phyloP scores from a whole-genome alignment of 2,888 invertebrate genomes.

The Dolomedes plantarius region DNA sequence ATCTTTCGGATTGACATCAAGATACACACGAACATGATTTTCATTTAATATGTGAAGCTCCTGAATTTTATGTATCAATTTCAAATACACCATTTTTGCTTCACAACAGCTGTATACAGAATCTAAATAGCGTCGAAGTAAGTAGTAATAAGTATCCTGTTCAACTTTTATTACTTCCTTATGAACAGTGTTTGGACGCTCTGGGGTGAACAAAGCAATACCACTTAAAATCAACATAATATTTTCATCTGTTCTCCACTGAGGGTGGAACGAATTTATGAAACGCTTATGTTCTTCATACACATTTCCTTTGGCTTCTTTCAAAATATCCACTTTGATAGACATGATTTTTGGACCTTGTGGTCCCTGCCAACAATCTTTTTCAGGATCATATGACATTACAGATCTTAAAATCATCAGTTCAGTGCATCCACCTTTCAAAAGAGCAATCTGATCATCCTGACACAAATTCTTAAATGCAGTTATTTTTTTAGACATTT shows the following conservation, averaged over 20 bases:
- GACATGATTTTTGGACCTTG: conserved; percentile 79
- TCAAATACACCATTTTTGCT: conserved; percentile 80
- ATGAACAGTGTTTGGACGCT: conserved; percentile 87
- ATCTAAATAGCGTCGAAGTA: conserved; percentile 73
- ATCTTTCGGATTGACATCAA: conserved; percentile 92
- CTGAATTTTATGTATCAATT: conserved; percentile 92
- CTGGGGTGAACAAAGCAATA: conserved; percentile 92
- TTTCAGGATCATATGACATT: conserved; percentile 91
- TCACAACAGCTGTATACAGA: conserved; percentile 69
- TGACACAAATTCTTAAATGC: conserved; percentile 96
- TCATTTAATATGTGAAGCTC: conserved; percentile 92
- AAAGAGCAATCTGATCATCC: conserved; percentile 90
- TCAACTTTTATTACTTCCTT: conserved; percentile 80
- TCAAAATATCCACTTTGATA: conserved; percentile 91
- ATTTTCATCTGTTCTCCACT: conserved; percentile 91
- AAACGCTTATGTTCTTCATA: conserved; percentile 91
- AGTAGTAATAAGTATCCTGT: conserved; percentile 72
- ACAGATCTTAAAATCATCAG: conserved; percentile 96
- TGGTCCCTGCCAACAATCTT: conserved; percentile 90
- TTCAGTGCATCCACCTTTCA: conserved; percentile 96
- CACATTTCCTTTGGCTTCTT: conserved; percentile 88
- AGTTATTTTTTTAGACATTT: conserved; percentile 81
- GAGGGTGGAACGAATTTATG: conserved; percentile 88
- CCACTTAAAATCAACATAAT: conserved; percentile 93
- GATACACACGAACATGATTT: conserved; percentile 92